A percentile compares a stretch with the other conserved stretches of the same genome.
phyloP scores from a whole-genome alignment of 2,797 vertebrate genomes.

The Xerus rutilus region DNA sequence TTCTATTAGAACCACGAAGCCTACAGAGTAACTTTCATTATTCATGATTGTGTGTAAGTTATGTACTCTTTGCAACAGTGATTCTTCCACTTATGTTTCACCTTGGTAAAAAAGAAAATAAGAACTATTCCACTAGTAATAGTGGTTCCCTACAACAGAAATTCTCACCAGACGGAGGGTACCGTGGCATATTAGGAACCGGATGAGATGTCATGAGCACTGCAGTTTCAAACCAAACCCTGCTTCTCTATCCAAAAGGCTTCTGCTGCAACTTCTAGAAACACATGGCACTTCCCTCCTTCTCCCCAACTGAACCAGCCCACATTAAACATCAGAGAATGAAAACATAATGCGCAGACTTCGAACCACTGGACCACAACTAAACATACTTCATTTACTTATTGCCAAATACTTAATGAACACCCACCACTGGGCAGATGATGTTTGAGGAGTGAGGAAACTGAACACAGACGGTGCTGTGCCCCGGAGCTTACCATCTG shows the following conservation, averaged over 20 bases:
- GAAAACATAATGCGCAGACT: background rate
- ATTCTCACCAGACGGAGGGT: background rate
- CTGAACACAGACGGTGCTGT: background rate
- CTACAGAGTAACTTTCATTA: background rate
- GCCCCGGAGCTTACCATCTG: background rate
- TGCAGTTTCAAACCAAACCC: background rate
- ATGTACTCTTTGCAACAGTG: background rate
- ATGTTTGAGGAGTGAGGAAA: background rate
- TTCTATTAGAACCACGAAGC: background rate
- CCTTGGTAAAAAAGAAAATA: background rate
- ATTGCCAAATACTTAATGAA: slow-evolving; percentile 28
- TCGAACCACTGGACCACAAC: background rate
- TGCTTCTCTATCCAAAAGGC: background rate
- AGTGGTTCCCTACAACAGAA: background rate
- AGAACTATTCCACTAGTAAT: background rate
- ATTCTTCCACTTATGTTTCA: background rate
- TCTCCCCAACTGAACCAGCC: background rate
- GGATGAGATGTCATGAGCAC: background rate
- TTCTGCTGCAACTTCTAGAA: background rate
- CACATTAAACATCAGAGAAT: background rate
- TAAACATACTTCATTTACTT: background rate
- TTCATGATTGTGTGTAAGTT: background rate
- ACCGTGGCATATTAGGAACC: background rate
- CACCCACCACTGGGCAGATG: background rate
- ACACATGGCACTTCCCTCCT: background rate